Conservation (phyloP, 2,113 vertebrate genomes). For the Rhynchopsitta pachyrhyncha region DNA sequence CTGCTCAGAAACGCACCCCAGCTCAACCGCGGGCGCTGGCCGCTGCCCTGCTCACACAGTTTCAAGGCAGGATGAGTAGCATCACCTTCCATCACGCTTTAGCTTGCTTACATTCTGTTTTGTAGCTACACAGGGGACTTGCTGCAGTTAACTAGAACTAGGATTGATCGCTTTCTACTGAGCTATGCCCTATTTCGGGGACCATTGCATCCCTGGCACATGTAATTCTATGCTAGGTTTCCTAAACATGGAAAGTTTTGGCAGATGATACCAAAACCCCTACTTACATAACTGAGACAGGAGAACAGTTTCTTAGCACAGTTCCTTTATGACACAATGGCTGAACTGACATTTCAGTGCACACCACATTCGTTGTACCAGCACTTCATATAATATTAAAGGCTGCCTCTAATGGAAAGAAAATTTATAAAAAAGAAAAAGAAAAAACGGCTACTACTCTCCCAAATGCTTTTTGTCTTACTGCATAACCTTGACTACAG, state of each 20-base stretch:
- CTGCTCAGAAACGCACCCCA: not conserved
- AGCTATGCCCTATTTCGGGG: not conserved
- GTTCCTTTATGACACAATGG: not conserved
- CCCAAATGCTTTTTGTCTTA: not conserved
- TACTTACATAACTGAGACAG: not conserved
- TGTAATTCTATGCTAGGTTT: not conserved
- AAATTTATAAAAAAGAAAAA: not conserved
- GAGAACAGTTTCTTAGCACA: not conserved
- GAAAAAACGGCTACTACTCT: not conserved
- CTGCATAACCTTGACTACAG: not conserved
- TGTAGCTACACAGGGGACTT: rapidly evolving
- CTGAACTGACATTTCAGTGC: not conserved
- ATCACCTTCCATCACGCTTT: not conserved
- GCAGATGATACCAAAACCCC: not conserved
- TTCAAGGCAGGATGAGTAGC: not conserved
- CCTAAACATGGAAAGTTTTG: not conserved
- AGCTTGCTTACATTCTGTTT: not conserved
- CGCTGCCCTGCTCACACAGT: rapidly evolving
- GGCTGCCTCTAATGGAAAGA: not conserved
- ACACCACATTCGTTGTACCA: not conserved
- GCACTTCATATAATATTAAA: not conserved
- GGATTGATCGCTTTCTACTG: not conserved
- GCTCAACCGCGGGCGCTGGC: not conserved
- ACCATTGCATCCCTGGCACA: not conserved
- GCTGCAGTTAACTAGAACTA: not conserved